Base-by-base conservation (phyloP, 1,140 invertebrate species). In the Planococcus citri region DNA sequence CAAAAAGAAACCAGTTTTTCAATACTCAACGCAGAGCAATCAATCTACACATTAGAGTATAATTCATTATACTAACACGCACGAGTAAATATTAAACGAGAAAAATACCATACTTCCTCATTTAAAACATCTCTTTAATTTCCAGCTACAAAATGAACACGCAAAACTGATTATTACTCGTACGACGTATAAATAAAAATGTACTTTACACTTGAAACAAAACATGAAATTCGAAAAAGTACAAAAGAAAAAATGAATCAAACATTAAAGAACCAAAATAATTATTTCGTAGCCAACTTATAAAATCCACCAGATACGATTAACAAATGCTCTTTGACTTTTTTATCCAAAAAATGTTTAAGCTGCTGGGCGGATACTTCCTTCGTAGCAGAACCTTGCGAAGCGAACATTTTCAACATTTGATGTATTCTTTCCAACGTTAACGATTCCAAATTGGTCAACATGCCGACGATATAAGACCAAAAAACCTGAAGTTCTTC, bases 401-500 rank as follows among this genome's bases (percentile, higher is more conserved):
- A 85, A 1, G 92, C 91, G 82, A 98, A 98, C 88, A 98, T 94
- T 77, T 94, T 93, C 24, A 98, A 80, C 93, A 98, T 97, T 74
- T 94, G 91, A 79, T 97, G 94, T 75, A 98, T 97, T 68, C 95
- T 81, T 73, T 97, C 94, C 57, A 97, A 79, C 0, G 94, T 89
- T 76, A 98, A 82, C 1, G 90, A 92, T 73, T 97, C 94, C 69
- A 98, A 81, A 82, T 97, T 98, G 0, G 94, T 95, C 27, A 98
- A 79, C 94, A 98, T 97, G 9, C 94, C 94, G 38, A 95, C 89
- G 75, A 97, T 95, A 75, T 97, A 97, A 0, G 92, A 93, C 94
- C 94, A 97, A 75, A 94, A 94, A 74, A 84, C 82, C 83, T 94
- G 91, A n/a, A 95, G 79, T 76, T 97, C 93, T 74, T 93, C 91